phyloP scores from a whole-genome alignment of 2,113 vertebrate species.

The Mastomys coucha region DNA sequence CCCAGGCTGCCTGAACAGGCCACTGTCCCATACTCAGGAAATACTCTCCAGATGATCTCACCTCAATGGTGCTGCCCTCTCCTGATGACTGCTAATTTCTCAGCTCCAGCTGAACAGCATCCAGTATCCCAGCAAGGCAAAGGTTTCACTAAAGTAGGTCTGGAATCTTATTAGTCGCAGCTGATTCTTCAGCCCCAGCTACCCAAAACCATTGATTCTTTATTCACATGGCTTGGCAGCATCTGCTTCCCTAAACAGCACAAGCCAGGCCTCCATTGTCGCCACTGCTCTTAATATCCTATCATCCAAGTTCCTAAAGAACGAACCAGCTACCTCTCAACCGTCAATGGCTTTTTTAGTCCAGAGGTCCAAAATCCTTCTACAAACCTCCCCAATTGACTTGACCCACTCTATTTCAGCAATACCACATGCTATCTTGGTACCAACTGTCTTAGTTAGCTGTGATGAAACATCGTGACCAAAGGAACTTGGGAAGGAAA shows the following conservation, averaged over 20 bases:
- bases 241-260: not conserved
- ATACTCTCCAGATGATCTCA: not conserved
- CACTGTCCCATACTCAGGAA: not conserved
- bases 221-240: not conserved
- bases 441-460: not conserved
- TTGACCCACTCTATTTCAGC: not conserved
- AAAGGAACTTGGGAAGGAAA: not conserved
- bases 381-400: not conserved
- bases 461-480: not conserved
- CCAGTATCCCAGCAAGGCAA: not conserved
- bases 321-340: not conserved
- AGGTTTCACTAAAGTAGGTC: not conserved
- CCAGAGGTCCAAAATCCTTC: not conserved
- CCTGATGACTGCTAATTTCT: not conserved
- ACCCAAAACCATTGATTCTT: not conserved
- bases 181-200: not conserved
- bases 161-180: not conserved
- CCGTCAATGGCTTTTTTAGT: not conserved
- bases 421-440: too few relatives aligned
- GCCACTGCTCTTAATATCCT: not conserved
- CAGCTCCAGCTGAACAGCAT: not conserved
- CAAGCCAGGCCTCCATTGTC: not conserved
- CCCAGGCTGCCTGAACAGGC: too few relatives aligned
- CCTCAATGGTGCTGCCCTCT: not conserved
- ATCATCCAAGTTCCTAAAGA: not conserved